Evolutionary conservation across 1,140 invertebrate genomes (phyloP).

Genomic region (Dufourea novaeangliae): DNA sequence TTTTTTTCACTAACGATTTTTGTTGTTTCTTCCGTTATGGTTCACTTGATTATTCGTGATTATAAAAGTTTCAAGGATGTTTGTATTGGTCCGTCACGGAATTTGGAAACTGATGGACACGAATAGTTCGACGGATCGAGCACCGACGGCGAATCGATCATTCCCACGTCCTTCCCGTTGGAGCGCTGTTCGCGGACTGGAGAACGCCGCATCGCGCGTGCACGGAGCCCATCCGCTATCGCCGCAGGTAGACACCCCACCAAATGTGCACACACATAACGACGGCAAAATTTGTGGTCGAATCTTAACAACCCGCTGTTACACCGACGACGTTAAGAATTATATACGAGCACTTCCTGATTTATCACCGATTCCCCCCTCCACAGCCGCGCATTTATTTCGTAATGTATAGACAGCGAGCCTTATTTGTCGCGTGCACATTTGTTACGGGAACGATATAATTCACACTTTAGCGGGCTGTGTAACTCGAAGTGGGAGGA

Average conservation of each 20-base stretch:
- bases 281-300: constrained; percentile 61
- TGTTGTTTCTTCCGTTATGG: too few relatives aligned
- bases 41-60: background rate
- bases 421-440: constrained; percentile 20
- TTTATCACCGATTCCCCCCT: constrained; percentile 21
- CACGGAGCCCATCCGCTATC: constrained; percentile 74
- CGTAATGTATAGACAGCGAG: constrained; percentile 20
- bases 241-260: constrained; percentile 75
- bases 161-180: constrained; percentile 73
- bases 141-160: constrained; percentile 59
- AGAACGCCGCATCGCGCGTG: constrained; percentile 68
- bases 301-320: constrained; percentile 63
- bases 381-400: constrained; percentile 23
- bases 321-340: constrained; percentile 23
- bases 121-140: constrained; percentile 28
- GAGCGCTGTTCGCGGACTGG: constrained; percentile 78
- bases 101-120: background rate
- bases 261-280: constrained; percentile 69
- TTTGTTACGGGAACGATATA: constrained; percentile 23
- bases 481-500: too few relatives aligned
- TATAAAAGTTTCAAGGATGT: too few relatives aligned
- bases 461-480: constrained; percentile 18
- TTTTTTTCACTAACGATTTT: too few relatives aligned
- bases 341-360: constrained; percentile 29
- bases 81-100: background rate